Evolutionary conservation across 2,888 invertebrate genomes (phyloP).

Genomic region (Myathropa florea): DNA sequence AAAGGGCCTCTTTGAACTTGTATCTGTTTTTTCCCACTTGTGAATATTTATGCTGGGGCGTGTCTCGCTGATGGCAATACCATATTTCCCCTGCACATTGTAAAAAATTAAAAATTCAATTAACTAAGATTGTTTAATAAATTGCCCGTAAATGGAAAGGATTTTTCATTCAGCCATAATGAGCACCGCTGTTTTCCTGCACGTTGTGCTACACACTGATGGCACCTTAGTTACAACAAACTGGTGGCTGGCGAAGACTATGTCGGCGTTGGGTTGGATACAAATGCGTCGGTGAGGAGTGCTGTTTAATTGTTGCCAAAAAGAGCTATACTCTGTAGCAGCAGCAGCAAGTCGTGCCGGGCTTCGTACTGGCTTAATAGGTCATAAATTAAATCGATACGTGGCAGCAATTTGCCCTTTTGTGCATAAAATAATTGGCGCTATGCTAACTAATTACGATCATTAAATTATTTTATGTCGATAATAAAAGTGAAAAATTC

Average conservation of each 20-base stretch:
- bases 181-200: slow-evolving; percentile 11
- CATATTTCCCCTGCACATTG: slow-evolving; percentile 36
- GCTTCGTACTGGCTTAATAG: slow-evolving; percentile 54
- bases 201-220: neutral
- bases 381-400: slow-evolving; percentile 70
- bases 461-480: slow-evolving; percentile 69
- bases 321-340: slow-evolving; percentile 24
- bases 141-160: slow-evolving; percentile 42
- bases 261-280: neutral
- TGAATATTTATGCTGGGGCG: neutral
- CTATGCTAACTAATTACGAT: slow-evolving; percentile 66
- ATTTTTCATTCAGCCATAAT: slow-evolving; percentile 48
- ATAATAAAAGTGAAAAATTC: slow-evolving; percentile 68
- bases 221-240: neutral
- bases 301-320: slow-evolving; percentile 48
- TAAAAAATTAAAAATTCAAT: slow-evolving; percentile 63
- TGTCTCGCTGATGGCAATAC: slow-evolving; percentile 8
- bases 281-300: slow-evolving; percentile 39
- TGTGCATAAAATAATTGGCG: slow-evolving; percentile 66
- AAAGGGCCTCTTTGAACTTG: slow-evolving; percentile 17
- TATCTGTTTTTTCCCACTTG: neutral
- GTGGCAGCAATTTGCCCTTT: slow-evolving; percentile 66
- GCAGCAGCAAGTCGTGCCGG: slow-evolving; percentile 4
- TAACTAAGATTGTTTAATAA: slow-evolving; percentile 58
- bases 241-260: neutral